Evolutionary conservation across 2,113 vertebrate genomes (phyloP), one percentile per base, ranked within the genome.

Genomic region (Pomatorhinus ruficollis): DNA sequence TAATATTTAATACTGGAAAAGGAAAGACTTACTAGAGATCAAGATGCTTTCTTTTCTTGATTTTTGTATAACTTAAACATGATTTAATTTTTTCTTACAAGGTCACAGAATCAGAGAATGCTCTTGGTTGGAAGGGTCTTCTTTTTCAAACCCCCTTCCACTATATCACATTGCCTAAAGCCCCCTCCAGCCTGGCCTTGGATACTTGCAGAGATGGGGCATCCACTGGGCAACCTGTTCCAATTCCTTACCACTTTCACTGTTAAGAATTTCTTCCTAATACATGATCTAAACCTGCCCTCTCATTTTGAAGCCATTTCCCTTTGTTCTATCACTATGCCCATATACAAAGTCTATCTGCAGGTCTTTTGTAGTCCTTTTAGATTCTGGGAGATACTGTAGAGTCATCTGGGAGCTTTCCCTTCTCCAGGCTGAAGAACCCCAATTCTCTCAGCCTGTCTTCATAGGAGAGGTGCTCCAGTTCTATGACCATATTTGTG

Each of bases 401-500:
- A 64, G 49, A 9, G 11, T 47, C 42, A 49, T 11, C 12, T 15
- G 11, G 2, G n/a, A 53, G 5, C 15, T 7, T 35, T 31, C 14
- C 4, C 24, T 35, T n/a, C 30, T 42, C 20, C n/a, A 70, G 24
- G 30, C 12, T 54, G 16, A 63, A 21, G 20, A 63, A 8, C 8
- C 9, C 19, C 4, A 54, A 2, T 15, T 63, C 7, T 39, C 37
- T 53, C 56, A 40, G 11, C 13, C 10, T 61, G 10, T 47, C 24
- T 5, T 47, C n/a, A 22, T 0, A 17, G 16, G 4, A 70, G 15
- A 63, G 20, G 3, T 61, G 12, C 2, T 39, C 20, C 23, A 28
- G 3, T 3, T 5, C 8, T 39, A 1, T 45, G 22, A 15, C 5
- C 4, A 1, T 11, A 9, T 44, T 60, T n/a, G 5, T 5, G 5